These are phyloP conservation scores for Platycnemis pennipes DNA, from an alignment of 2,888 invertebrate species.

Conservation along the genomic window DNA sequence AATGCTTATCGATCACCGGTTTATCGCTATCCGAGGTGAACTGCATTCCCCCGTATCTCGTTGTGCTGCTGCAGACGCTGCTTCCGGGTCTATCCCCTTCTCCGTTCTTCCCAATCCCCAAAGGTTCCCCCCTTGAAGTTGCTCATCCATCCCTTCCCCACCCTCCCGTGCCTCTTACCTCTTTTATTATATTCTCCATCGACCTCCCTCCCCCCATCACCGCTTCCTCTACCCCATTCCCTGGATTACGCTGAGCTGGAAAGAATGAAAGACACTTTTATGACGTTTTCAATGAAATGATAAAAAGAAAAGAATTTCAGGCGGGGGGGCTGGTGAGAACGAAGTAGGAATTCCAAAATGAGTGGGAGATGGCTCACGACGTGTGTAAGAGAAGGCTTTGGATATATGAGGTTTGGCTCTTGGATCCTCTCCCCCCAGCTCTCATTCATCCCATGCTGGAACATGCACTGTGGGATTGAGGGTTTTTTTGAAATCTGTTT, in stretches of 20 bases:
- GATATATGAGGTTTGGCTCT: not conserved
- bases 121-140: not conserved
- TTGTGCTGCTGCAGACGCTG: no score
- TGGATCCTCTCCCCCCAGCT: not conserved
- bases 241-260: slow-evolving; percentile 50
- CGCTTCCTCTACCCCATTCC: not conserved
- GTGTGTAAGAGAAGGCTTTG: not conserved
- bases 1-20: no score
- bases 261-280: slow-evolving; percentile 57
- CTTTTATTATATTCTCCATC: no score
- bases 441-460: not conserved
- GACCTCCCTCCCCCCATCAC: not conserved
- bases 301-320: not conserved
- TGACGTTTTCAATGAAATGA: slow-evolving; percentile 48
- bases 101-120: not conserved
- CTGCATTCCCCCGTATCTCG: no score
- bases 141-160: not conserved
- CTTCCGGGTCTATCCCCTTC: not conserved
- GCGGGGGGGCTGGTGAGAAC: not conserved
- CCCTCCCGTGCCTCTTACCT: not conserved
- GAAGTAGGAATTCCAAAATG: not conserved
- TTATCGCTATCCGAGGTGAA: no score
- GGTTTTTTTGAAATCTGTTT: slow-evolving; percentile 6
- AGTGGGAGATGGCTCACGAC: not conserved
- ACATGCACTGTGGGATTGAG: not conserved